phyloP scores from a whole-genome alignment of 2,113 vertebrate species.

The Lepidothrix coronata region DNA sequence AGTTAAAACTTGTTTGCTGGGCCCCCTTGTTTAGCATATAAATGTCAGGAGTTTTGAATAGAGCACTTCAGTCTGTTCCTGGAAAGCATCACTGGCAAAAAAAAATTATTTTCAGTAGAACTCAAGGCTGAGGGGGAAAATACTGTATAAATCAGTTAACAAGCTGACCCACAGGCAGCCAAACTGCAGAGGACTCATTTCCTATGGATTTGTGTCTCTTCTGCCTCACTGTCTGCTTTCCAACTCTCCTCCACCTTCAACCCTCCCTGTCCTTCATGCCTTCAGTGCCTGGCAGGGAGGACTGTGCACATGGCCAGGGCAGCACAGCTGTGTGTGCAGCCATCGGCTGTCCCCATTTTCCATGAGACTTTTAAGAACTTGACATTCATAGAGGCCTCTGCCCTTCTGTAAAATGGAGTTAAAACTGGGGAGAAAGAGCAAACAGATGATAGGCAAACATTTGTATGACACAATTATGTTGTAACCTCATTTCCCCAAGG shows the following conservation, averaged over 20 bases:
- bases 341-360: background rate
- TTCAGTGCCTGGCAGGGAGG: background rate
- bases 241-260: background rate
- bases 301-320: accelerated
- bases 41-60: background rate
- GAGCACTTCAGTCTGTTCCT: background rate
- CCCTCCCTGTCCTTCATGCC: background rate
- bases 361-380: background rate
- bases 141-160: background rate
- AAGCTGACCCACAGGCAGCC: background rate
- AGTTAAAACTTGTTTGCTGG: background rate
- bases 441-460: background rate
- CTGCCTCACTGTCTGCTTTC: background rate
- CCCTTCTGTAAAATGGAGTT: background rate
- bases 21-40: background rate
- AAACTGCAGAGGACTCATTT: background rate
- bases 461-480: background rate
- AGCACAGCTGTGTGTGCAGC: accelerated
- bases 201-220: background rate
- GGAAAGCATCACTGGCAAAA: background rate
- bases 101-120: background rate
- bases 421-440: constrained; percentile 11
- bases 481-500: background rate
- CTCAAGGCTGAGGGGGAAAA: background rate
- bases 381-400: background rate